A percentile compares a stretch with the other conserved stretches of the same genome.
These are phyloP conservation scores for Nerophis lumbriciformis DNA, from an alignment of 2,113 vertebrate genomes.

Conservation along the genomic window DNA sequence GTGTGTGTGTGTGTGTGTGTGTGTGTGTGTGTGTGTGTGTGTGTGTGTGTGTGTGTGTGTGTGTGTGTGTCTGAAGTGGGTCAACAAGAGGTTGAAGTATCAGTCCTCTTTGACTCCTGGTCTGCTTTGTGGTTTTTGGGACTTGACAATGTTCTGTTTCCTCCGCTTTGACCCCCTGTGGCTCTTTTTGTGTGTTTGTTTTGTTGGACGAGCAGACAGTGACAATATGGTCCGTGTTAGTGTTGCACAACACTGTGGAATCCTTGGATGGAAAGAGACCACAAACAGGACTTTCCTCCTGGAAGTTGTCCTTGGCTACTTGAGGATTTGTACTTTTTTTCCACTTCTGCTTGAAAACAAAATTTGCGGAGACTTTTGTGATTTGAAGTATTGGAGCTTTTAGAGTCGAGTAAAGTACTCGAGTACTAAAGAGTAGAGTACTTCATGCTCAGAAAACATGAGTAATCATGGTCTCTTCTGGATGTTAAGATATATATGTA, in stretches of 20 bases:
- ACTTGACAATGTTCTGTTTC: conserved; percentile 7
- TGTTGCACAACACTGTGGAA: conserved; percentile 46
- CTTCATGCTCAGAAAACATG: too few species aligned
- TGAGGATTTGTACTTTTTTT: conserved; percentile 40
- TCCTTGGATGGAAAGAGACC: conserved; percentile 49
- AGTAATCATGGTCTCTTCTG: too few species aligned
- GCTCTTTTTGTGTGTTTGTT: too few species aligned
- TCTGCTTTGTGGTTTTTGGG: conserved; percentile 25
- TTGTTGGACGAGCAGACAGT: too few species aligned
- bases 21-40: conserved; percentile 42
- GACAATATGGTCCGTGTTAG: conserved; percentile 13
- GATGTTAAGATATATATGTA: too few species aligned
- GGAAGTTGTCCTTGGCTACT: conserved; percentile 41
- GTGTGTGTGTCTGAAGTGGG: conserved; percentile 56
- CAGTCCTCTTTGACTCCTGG: conserved; percentile 35
- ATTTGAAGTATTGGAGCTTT: conserved; percentile 32
- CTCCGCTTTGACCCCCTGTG: not conserved
- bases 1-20: conserved; percentile 46
- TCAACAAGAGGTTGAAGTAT: conserved; percentile 45
- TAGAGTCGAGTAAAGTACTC: too few species aligned
- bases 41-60: conserved; percentile 45
- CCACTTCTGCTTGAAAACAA: conserved; percentile 51
- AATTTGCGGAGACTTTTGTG: conserved; percentile 49
- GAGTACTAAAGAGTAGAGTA: too few species aligned
- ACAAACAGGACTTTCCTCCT: conserved; percentile 40